Percentiles rank a stretch among this genome's conserved stretches.
These are phyloP conservation scores for Pollenia griseotomentosa DNA, from an alignment of 2,888 invertebrate genomes.

Conservation along the genomic window DNA sequence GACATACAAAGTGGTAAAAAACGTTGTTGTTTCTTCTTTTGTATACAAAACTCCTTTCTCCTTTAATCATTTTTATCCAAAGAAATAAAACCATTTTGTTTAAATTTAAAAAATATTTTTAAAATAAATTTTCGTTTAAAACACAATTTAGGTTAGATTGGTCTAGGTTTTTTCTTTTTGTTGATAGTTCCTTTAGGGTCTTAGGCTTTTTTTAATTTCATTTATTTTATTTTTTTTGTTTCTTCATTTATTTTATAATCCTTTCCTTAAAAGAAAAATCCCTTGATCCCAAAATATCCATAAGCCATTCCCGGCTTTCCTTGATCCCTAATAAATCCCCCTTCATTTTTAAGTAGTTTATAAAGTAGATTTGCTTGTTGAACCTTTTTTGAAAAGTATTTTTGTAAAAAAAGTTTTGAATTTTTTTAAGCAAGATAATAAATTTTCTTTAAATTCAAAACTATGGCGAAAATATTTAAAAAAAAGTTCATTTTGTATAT, in stretches of 20 bases:
- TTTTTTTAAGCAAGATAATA: neutral
- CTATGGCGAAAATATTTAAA: neutral
- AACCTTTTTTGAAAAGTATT: neutral
- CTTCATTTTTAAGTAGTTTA: conserved; percentile 85
- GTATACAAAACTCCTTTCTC: neutral
- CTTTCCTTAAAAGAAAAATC: conserved; percentile 69
- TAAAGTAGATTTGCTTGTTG: conserved; percentile 51
- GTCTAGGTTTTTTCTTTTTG: conserved; percentile 19
- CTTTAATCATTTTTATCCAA: neutral
- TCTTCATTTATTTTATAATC: conserved; percentile 48
- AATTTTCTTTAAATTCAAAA: conserved; percentile 20
- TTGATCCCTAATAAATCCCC: conserved; percentile 82
- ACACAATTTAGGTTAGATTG: conserved; percentile 37
- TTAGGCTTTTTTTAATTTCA: conserved; percentile 61
- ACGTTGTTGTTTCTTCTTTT: neutral
- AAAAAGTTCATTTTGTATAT: conserved; percentile 66
- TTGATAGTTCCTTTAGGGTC: conserved; percentile 73
- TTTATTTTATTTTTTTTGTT: conserved; percentile 58
- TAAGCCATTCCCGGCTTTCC: conserved; percentile 87
- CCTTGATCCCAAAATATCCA: conserved; percentile 84
- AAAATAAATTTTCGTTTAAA: neutral
- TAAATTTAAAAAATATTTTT: conserved; percentile 1
- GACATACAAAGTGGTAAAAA: conserved; percentile 79
- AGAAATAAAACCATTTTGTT: conserved; percentile 8
- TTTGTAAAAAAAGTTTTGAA: neutral